These are phyloP conservation scores for Gallinago undulata DNA, from an alignment of 2,113 vertebrate genomes.

Conservation along the genomic window DNA sequence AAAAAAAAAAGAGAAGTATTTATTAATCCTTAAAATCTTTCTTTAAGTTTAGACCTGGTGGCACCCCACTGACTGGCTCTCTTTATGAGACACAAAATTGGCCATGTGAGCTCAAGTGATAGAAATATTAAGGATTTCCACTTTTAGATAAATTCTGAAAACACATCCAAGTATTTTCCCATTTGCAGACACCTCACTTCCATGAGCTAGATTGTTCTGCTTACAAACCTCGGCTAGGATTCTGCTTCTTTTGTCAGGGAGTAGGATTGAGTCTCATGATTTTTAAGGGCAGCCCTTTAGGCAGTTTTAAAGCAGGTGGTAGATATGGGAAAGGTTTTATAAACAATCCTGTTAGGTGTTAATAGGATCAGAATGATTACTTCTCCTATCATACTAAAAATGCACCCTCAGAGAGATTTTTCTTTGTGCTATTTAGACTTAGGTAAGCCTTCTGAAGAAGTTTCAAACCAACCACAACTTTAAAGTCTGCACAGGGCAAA, in stretches of 20 bases:
- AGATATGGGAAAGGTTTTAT: background rate
- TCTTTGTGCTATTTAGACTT: background rate
- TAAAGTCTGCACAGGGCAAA: background rate
- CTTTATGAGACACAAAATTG: background rate
- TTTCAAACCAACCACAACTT: background rate
- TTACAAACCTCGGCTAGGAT: background rate
- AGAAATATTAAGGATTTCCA: background rate
- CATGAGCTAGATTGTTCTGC: background rate
- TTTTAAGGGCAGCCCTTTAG: background rate
- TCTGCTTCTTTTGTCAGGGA: background rate
- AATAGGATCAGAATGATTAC: slow-evolving; percentile 45
- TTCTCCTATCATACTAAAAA: background rate
- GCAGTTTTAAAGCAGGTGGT: background rate
- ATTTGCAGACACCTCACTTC: background rate
- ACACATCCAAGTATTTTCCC: background rate
- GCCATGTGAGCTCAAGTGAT: background rate
- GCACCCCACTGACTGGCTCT: background rate
- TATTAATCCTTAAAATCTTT: background rate
- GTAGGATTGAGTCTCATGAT: background rate
- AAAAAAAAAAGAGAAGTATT: background rate
- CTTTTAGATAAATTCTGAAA: background rate
- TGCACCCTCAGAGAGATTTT: background rate
- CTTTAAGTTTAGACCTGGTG: background rate
- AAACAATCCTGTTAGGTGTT: slow-evolving; percentile 35
- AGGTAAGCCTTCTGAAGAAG: background rate